Conservation (phyloP, 2,888 invertebrate species). For the Corbicula japonica region DNA sequence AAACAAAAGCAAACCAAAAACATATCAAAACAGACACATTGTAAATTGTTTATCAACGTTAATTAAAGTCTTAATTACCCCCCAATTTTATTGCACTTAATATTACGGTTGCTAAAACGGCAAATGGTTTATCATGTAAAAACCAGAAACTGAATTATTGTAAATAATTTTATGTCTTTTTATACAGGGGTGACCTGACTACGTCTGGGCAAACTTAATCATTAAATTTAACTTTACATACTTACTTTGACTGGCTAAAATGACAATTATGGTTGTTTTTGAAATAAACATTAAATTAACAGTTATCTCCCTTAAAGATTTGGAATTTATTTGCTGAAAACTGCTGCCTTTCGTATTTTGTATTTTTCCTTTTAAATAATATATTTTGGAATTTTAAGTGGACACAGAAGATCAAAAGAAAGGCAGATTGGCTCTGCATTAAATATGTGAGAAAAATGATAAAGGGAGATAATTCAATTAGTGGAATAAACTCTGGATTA, state of each 20-base stretch:
- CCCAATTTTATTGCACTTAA: no score
- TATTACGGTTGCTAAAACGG: no score
- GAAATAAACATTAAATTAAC: slow-evolving; percentile 2
- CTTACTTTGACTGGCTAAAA: slow-evolving; percentile 14
- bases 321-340: no score
- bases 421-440: slow-evolving; percentile 5
- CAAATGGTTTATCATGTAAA: slow-evolving; percentile 13
- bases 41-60: no score
- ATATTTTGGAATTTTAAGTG: not conserved
- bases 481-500: not conserved
- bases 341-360: no score
- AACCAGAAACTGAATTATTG: slow-evolving; percentile 6
- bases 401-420: slow-evolving; percentile 7
- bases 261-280: slow-evolving; percentile 10
- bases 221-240: slow-evolving; percentile 15
- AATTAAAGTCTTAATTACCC: no score
- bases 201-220: slow-evolving; percentile 4
- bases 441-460: slow-evolving; percentile 9
- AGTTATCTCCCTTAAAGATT: slow-evolving; percentile 6
- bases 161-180: not conserved
- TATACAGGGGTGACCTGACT: slow-evolving; percentile 11
- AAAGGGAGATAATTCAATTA: slow-evolving; percentile 32
- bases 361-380: no score
- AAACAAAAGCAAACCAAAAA: no score
- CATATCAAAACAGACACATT: no score